These are phyloP conservation scores for Sebastes hubbsi DNA, from an alignment of 2,797 vertebrate genomes.

Conservation along the genomic window DNA sequence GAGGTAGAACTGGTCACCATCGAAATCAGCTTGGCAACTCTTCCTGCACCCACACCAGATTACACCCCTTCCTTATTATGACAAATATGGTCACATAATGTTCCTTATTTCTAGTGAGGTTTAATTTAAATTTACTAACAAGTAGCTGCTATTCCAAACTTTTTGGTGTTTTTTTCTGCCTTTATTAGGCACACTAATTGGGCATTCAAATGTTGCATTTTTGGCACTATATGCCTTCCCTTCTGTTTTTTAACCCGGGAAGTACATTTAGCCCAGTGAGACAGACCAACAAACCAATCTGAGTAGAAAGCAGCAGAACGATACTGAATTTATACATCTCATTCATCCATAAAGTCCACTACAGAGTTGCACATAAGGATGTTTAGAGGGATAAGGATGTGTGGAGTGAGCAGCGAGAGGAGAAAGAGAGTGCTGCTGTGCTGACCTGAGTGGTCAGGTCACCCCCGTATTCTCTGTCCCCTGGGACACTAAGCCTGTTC, in stretches of 20 bases:
- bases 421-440: slow-evolving; percentile 27
- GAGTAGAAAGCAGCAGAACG: background rate
- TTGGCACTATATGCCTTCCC: background rate
- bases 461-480: slow-evolving; percentile 27
- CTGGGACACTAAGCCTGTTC: slow-evolving; percentile 44
- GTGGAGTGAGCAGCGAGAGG: background rate
- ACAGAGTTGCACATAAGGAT: background rate
- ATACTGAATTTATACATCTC: background rate
- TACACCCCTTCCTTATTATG: background rate
- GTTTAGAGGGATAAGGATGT: background rate
- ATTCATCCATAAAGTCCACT: background rate
- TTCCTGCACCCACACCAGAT: background rate
- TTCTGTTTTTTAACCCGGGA: background rate
- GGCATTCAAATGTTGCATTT: background rate
- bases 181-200: background rate
- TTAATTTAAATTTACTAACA: background rate
- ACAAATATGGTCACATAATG: background rate
- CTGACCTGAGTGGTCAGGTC: slow-evolving; percentile 41
- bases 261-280: background rate
- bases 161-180: background rate
- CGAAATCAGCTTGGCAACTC: background rate
- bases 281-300: background rate
- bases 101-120: background rate
- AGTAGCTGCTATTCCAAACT: background rate
- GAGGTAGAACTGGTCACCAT: background rate